A percentile compares a stretch with the other conserved stretches of the same genome.
These are phyloP conservation scores for Chrysopilus asiliformis DNA, from an alignment of 2,888 invertebrate genomes.

Conservation along the genomic window DNA sequence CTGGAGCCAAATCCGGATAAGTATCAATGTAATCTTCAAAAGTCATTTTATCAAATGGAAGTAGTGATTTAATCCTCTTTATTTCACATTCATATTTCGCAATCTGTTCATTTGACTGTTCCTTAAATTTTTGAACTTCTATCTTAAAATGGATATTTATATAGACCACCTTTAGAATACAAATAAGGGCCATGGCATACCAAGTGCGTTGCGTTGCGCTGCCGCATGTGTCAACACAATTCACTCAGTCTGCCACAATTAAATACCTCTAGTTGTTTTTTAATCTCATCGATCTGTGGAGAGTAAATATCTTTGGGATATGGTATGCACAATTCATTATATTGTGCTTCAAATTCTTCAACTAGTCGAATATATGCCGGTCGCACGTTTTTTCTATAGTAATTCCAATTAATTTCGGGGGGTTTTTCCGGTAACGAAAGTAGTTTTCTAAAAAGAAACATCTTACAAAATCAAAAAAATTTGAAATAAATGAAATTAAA, in stretches of 20 bases:
- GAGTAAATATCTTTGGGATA: constrained; percentile 59
- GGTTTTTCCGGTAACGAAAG: constrained; percentile 45
- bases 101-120: constrained; percentile 25
- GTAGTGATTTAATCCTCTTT: constrained; percentile 43
- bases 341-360: constrained; percentile 70
- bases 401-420: constrained; percentile 70
- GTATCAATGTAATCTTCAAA: constrained; percentile 64
- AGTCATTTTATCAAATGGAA: constrained; percentile 75
- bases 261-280: constrained; percentile 40
- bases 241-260: background rate
- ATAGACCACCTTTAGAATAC: background rate
- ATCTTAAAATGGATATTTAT: constrained; percentile 17
- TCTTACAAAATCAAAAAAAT: background rate
- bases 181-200: background rate
- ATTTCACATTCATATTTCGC: constrained; percentile 44
- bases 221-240: background rate
- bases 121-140: constrained; percentile 4
- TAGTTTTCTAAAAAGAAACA: constrained; percentile 18
- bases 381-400: constrained; percentile 51
- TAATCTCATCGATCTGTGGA: constrained; percentile 49
- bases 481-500: background rate
- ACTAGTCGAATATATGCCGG: constrained; percentile 64
- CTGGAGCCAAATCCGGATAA: constrained; percentile 56
- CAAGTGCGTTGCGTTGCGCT: too few species aligned
- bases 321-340: constrained; percentile 55